Evolutionary conservation across 2,888 invertebrate species (phyloP).

Genomic region (Acanthosepion esculentum): DNA sequence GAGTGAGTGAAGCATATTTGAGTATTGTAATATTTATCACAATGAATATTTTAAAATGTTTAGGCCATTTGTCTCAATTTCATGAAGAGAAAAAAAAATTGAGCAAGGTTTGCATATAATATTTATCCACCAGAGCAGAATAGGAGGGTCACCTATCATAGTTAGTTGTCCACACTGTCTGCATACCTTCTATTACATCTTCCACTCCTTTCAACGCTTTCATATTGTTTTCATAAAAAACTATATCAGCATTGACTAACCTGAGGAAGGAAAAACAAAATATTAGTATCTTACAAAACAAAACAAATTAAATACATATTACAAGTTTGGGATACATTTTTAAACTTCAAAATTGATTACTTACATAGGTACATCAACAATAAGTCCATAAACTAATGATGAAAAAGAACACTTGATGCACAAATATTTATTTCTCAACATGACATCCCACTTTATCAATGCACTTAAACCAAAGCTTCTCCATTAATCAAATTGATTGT

Average conservation of each 20-base stretch:
- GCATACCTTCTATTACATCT: slow-evolving; percentile 57
- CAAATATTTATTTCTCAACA: not conserved
- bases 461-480: too few species aligned
- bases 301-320: too few species aligned
- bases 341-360: not conserved
- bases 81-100: not conserved
- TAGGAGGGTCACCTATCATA: not conserved
- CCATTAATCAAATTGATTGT: not conserved
- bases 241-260: slow-evolving; percentile 72
- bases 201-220: slow-evolving; percentile 69
- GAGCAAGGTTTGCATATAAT: not conserved
- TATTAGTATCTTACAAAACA: not conserved
- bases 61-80: not conserved
- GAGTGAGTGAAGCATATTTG: too few species aligned
- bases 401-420: not conserved
- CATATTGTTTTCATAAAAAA: slow-evolving; percentile 72
- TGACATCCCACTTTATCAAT: too few species aligned
- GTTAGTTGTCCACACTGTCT: not conserved
- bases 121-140: not conserved
- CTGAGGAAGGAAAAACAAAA: slow-evolving; percentile 60
- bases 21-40: too few species aligned
- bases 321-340: too few species aligned
- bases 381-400: not conserved
- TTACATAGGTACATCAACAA: not conserved
- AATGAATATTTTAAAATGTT: too few species aligned